Conservation (phyloP, 2,113 vertebrate species). For the Pterocles orientalis region DNA sequence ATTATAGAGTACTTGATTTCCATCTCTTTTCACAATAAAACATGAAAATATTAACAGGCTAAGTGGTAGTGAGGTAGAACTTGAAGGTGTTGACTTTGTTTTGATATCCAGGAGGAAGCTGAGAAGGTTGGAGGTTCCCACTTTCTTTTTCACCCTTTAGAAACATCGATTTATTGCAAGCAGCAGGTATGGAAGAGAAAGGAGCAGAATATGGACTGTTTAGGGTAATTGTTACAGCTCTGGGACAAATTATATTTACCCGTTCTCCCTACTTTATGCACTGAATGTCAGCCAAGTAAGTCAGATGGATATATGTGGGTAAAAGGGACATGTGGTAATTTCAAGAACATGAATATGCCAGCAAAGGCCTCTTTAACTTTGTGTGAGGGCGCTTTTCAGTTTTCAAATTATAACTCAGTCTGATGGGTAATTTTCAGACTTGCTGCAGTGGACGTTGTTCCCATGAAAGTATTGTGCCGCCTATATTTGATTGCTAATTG, state of each 20-base stretch:
- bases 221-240: not conserved
- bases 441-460: not conserved
- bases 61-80: not conserved
- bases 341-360: not conserved
- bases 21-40: not conserved
- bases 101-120: not conserved
- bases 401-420: not conserved
- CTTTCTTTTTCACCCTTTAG: not conserved
- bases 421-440: not conserved
- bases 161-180: not conserved
- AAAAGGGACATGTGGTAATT: not conserved
- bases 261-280: not conserved
- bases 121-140: not conserved
- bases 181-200: not conserved
- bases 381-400: not conserved
- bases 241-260: not conserved
- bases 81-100: not conserved
- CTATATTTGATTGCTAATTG: not conserved
- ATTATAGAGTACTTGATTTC: not conserved
- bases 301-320: not conserved
- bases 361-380: not conserved
- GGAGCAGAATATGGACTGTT: not conserved
- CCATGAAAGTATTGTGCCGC: not conserved
- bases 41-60: not conserved
- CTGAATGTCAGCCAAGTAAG: slow-evolving; percentile 1